These are phyloP conservation scores for Heterodera schachtii DNA, from an alignment of 1,140 invertebrate genomes.

Conservation along the genomic window DNA sequence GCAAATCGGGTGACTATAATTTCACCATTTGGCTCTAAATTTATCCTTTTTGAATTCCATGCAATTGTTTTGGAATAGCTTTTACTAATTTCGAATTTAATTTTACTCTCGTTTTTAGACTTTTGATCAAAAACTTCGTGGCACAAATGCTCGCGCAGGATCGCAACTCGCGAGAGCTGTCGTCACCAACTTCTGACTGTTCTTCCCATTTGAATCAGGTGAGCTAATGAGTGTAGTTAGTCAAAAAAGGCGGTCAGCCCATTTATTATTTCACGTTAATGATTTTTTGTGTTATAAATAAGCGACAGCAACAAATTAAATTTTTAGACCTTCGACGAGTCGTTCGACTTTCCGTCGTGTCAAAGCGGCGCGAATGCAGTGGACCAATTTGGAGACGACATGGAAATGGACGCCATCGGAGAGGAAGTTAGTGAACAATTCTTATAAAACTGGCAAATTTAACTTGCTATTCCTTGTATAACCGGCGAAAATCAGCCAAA, in stretches of 20 bases:
- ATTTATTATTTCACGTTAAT: neutral
- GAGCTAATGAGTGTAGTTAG: neutral
- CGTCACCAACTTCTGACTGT: neutral
- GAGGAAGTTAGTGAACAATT: neutral
- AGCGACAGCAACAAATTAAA: too few species aligned
- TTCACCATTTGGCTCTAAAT: too few species aligned
- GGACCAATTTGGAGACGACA: neutral
- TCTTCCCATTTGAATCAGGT: neutral
- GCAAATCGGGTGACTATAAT: neutral
- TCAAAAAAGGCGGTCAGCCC: neutral
- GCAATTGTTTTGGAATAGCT: too few species aligned
- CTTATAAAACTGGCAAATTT: too few species aligned
- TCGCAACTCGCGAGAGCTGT: constrained; percentile 13
- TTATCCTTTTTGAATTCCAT: too few species aligned
- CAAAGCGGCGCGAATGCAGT: neutral
- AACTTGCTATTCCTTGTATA: too few species aligned
- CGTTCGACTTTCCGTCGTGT: neutral
- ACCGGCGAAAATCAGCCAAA: too few species aligned
- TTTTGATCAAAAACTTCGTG: constrained; percentile 57
- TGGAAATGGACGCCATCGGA: neutral
- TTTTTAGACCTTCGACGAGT: neutral
- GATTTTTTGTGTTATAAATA: too few species aligned
- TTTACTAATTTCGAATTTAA: neutral
- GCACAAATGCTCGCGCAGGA: constrained; percentile 56
- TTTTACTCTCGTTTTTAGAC: constrained; percentile 28